phyloP scores from a whole-genome alignment of 2,113 vertebrate species.

The Mormoops blainvillei region DNA sequence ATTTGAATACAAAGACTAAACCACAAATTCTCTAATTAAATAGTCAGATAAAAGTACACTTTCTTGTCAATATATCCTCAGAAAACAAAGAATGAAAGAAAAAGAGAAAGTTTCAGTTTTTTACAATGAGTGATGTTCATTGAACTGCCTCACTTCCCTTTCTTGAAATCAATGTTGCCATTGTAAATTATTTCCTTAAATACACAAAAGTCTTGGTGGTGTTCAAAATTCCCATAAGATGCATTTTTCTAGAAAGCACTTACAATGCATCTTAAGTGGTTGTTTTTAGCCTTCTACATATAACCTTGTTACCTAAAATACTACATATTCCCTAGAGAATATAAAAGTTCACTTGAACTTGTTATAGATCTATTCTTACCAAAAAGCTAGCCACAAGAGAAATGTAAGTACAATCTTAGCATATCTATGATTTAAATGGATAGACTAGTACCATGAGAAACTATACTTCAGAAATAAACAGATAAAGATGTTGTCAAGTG shows the following conservation, averaged over 20 bases:
- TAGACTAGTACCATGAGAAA: background rate
- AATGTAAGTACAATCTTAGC: conserved; percentile 34
- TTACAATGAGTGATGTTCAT: background rate
- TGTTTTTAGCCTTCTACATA: conserved; percentile 62
- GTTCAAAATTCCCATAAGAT: conserved; percentile 57
- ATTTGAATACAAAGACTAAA: conserved; percentile 37
- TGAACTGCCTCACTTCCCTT: conserved; percentile 3
- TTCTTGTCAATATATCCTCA: background rate
- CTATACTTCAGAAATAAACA: conserved; percentile 22
- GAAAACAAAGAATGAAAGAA: background rate
- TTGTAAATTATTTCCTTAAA: conserved; percentile 63
- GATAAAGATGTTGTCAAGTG: background rate
- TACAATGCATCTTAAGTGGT: conserved; percentile 45
- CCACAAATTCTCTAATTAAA: background rate
- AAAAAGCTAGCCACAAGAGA: conserved; percentile 50
- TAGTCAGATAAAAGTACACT: background rate
- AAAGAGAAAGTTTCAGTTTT: background rate
- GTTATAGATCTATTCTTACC: conserved; percentile 47
- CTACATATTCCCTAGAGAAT: conserved; percentile 59
- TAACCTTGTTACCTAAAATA: conserved; percentile 73
- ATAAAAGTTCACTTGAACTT: conserved; percentile 74
- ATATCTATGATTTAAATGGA: background rate
- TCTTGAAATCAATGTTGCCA: conserved; percentile 28
- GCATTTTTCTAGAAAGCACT: conserved; percentile 73
- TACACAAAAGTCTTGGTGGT: conserved; percentile 58